These are phyloP conservation scores for Chrysolina americana DNA, from an alignment of 2,888 invertebrate species.

Conservation along the genomic window DNA sequence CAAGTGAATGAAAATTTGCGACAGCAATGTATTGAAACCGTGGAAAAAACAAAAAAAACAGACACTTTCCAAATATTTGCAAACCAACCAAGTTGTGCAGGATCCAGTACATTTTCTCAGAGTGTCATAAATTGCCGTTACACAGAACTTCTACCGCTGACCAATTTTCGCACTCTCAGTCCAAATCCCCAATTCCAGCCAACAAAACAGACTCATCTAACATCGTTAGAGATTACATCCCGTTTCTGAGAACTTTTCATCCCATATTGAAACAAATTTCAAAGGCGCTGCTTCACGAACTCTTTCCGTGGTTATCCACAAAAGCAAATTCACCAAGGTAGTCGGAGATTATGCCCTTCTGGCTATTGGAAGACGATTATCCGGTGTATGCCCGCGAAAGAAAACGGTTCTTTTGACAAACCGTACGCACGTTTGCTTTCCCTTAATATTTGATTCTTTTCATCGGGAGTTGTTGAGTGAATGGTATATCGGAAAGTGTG, in stretches of 20 bases:
- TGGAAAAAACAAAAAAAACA: too few relatives aligned
- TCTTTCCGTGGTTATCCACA: neutral
- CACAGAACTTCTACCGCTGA: neutral
- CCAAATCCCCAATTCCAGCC: neutral
- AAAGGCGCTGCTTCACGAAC: neutral
- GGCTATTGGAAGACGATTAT: neutral
- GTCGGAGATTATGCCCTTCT: neutral
- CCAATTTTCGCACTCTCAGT: neutral
- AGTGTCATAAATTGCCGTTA: too few relatives aligned
- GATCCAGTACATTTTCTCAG: too few relatives aligned
- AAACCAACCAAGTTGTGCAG: too few relatives aligned
- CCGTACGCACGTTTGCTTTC: neutral
- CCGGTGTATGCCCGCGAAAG: neutral
- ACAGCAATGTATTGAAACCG: too few relatives aligned
- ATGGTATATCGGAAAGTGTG: neutral
- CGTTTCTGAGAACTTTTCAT: neutral
- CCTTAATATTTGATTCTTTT: neutral
- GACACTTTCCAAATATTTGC: too few relatives aligned
- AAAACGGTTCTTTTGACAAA: neutral
- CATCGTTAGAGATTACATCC: neutral
- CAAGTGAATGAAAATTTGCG: too few relatives aligned
- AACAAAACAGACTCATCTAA: neutral
- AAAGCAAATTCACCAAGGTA: neutral
- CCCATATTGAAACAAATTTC: neutral
- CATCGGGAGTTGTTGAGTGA: neutral